phyloP scores from a whole-genome alignment of 2,113 vertebrate species.

The Indicator maculatus region DNA sequence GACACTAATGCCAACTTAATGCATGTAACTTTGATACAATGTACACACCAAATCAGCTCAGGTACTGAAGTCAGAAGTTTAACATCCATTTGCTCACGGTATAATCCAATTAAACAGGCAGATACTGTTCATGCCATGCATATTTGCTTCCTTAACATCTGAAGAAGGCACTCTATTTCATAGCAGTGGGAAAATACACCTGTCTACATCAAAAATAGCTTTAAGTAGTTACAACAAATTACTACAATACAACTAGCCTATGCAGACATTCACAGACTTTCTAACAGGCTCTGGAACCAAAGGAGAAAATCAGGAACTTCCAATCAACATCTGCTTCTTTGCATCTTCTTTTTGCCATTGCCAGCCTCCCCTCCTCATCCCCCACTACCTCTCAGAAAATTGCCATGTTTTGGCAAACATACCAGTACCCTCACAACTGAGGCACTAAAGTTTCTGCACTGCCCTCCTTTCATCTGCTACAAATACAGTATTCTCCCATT shows the following conservation, averaged over 20 bases:
- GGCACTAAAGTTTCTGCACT: neutral
- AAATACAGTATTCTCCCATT: neutral
- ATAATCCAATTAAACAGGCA: neutral
- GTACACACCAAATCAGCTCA: neutral
- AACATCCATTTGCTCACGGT: neutral
- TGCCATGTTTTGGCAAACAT: neutral
- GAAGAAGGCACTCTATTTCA: neutral
- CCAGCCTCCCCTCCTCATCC: neutral
- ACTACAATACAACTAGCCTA: neutral
- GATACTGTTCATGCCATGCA: neutral
- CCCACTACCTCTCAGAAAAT: neutral
- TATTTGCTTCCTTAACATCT: neutral
- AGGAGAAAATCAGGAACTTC: neutral
- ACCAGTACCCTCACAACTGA: neutral
- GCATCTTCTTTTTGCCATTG: neutral
- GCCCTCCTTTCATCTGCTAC: neutral
- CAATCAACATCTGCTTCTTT: neutral
- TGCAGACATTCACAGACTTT: neutral
- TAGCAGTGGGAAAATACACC: neutral
- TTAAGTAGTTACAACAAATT: neutral
- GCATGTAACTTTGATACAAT: neutral
- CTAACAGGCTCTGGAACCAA: neutral
- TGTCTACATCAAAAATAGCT: neutral
- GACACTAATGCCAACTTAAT: neutral
- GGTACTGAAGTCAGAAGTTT: neutral